phyloP scores from a whole-genome alignment of 2,113 vertebrate genomes.

The Antigone vipio region DNA sequence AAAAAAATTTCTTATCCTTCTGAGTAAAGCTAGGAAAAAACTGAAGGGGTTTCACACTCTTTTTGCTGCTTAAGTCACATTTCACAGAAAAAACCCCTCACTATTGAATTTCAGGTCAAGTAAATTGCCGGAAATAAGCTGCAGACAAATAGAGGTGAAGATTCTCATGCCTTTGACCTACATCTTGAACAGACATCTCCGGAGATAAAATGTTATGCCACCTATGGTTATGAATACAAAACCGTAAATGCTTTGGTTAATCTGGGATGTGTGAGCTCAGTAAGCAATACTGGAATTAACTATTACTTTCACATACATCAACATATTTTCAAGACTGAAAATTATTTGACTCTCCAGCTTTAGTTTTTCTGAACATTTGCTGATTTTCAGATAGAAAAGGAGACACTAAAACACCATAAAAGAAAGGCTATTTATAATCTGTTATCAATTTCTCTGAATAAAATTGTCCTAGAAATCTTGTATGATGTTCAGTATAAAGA shows the following conservation, averaged over 20 bases:
- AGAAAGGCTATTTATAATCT: not conserved
- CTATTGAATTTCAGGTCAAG: not conserved
- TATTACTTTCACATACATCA: not conserved
- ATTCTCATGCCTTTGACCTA: not conserved
- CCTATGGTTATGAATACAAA: not conserved
- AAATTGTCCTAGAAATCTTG: not conserved
- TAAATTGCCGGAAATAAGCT: not conserved
- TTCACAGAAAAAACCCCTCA: not conserved
- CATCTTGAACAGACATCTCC: not conserved
- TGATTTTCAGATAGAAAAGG: not conserved
- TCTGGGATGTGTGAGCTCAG: not conserved
- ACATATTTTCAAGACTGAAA: not conserved
- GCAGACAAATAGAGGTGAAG: not conserved
- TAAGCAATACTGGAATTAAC: not conserved
- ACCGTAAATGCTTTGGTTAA: not conserved
- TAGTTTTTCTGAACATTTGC: not conserved
- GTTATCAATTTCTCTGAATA: not conserved
- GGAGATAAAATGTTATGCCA: not conserved
- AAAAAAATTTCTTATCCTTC: not conserved
- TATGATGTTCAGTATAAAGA: not conserved
- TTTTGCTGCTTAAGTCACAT: not conserved
- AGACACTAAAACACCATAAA: not conserved
- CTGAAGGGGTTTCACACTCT: not conserved
- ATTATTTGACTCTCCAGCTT: not conserved
- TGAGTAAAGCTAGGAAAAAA: not conserved